Conservation (phyloP, 2,888 invertebrate species). For the Rhorus exstirpatorius region DNA sequence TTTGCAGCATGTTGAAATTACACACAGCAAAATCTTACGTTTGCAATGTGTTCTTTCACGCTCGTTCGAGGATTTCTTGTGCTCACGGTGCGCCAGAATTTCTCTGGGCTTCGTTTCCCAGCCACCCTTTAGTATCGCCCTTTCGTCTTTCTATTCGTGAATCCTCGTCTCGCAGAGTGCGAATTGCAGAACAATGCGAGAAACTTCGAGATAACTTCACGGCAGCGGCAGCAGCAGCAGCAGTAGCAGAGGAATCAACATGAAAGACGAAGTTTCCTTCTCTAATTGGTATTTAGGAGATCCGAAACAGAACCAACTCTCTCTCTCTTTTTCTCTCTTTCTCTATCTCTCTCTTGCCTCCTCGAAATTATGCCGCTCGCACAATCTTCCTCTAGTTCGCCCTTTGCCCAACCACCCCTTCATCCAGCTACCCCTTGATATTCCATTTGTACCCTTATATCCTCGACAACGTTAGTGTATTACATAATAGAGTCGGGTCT, state of each 20-base stretch:
- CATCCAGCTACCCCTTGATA: constrained; percentile 55
- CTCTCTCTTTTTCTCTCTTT: constrained; percentile 12
- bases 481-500: constrained; percentile 35
- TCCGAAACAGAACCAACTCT: constrained; percentile 82
- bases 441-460: constrained; percentile 58
- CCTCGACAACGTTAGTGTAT: constrained; percentile 53
- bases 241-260: constrained; percentile 81
- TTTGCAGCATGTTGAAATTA: neutral
- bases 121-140: constrained; percentile 32
- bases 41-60: constrained; percentile 12
- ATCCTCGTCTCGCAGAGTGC: constrained; percentile 54
- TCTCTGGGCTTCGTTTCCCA: constrained; percentile 39
- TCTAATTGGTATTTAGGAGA: constrained; percentile 86
- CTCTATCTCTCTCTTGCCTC: constrained; percentile 21
- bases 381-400: constrained; percentile 69
- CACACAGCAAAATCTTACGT: constrained; percentile 18
- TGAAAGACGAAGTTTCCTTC: constrained; percentile 85
- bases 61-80: constrained; percentile 51
- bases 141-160: constrained; percentile 54
- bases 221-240: constrained; percentile 64
- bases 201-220: constrained; percentile 83
- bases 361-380: constrained; percentile 66
- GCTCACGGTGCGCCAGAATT: constrained; percentile 35
- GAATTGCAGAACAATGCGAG: constrained; percentile 83
- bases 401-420: constrained; percentile 62